Percentiles rank a stretch among this genome's conserved stretches.
phyloP scores from a whole-genome alignment of 2,113 vertebrate species.

The Acrocephalus kingi region DNA sequence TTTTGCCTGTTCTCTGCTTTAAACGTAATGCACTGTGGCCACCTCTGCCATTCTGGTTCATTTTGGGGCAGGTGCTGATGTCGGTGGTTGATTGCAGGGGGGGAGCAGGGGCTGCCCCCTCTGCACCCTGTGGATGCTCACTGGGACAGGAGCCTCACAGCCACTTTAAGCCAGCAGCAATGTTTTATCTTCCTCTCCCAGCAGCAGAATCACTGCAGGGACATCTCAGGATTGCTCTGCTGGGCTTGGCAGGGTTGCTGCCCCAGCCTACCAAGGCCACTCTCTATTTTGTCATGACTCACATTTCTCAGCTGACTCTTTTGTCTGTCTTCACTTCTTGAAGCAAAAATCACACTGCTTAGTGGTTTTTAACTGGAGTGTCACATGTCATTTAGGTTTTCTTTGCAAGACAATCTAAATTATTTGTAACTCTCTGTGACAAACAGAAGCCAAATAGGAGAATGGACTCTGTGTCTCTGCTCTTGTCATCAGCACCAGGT shows the following conservation, averaged over 20 bases:
- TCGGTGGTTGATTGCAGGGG: background rate
- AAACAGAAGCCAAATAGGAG: background rate
- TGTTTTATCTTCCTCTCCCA: background rate
- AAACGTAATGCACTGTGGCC: background rate
- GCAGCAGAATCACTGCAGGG: background rate
- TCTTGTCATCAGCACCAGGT: background rate
- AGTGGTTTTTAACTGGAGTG: background rate
- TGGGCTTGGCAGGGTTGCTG: background rate
- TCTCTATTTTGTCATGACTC: background rate
- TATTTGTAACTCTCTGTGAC: background rate
- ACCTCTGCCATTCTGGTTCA: background rate
- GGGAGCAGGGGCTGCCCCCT: background rate
- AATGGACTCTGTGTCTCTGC: background rate
- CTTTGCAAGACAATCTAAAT: background rate
- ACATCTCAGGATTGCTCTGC: background rate
- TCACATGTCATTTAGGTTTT: background rate
- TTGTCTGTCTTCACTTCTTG: background rate
- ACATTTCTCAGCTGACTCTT: fast-evolving
- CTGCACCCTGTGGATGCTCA: background rate
- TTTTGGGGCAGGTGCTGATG: background rate
- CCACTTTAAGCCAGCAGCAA: background rate
- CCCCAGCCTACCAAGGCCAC: background rate
- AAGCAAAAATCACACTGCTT: background rate
- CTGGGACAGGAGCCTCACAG: background rate
- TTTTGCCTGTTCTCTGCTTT: background rate